Evolutionary conservation across 2,797 vertebrate species (phyloP), one percentile per base, ranked within the genome.

Genomic region (Artibeus lituratus): DNA sequence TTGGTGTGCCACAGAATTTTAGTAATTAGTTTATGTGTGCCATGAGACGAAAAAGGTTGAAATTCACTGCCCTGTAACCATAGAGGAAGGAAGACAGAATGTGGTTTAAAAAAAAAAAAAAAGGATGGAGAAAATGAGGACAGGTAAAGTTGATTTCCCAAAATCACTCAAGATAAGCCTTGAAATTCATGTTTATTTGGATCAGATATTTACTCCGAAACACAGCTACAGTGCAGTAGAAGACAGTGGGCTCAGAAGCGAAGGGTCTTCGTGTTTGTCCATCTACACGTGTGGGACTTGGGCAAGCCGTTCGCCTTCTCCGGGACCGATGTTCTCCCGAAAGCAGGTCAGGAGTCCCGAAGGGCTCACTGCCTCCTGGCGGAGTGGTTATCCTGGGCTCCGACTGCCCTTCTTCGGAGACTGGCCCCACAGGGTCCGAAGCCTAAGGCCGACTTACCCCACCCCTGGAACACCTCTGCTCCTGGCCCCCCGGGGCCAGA

Each of bases 141-240:
- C 21, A 80, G 8, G 70, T 51, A 62, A 94, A 78, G 53, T 47
- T 51, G 59, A 55, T 92, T 92, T 94, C 70, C 78, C 57, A 73
- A 42, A 74, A 80, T 82, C 59, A 59, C 15, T 53, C 44, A 29
- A 24, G 26, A 10, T 55, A 86, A 59, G 69, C 77, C 22, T 77
- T 77, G 22, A 91, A 78, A 65, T 15, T 29, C 70, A 24, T 49
- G 49, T 87, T 95, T 87, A 35, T 76, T 77, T 62, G 29, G 51
- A 80, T 76, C 1, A 53, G 55, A n/a, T 69, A 49, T 69, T 92
- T 86, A n/a, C 53, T 86, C 74, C 5, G 3, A 94, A 87, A 55
- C 42, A 51, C 51, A 93, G 35, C 29, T 35, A 4, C 10, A 15
- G 3, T 55, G 14, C 15, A 35, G n/a, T 6, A 24, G 44, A n/a